A percentile compares a stretch with the other conserved stretches of the same genome.
Conservation (phyloP, 2,888 invertebrate genomes). For the Nephrotoma appendiculata region DNA sequence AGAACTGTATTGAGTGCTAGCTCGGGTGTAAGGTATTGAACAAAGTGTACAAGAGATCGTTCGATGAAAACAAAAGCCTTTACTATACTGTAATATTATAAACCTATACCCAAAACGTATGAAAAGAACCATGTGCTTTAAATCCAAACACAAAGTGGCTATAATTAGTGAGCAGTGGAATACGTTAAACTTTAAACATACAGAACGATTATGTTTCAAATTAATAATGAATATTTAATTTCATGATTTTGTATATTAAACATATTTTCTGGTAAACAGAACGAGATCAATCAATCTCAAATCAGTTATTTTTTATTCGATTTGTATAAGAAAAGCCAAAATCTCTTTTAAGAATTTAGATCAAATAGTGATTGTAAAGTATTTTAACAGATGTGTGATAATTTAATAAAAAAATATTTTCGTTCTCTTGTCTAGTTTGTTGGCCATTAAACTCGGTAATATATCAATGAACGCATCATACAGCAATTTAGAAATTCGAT, state of each 20-base stretch:
- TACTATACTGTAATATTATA: too few relatives aligned
- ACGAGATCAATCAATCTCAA: background rate
- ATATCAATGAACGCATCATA: background rate
- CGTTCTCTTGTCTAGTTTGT: background rate
- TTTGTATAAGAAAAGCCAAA: background rate
- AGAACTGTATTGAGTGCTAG: too few relatives aligned
- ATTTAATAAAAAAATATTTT: background rate
- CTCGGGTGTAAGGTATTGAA: too few relatives aligned
- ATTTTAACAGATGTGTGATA: background rate
- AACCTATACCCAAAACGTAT: background rate
- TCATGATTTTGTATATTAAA: background rate
- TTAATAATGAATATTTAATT: background rate
- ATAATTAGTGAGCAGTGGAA: background rate
- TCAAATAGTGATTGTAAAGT: background rate
- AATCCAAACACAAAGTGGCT: background rate
- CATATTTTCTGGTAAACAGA: background rate
- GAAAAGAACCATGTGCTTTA: background rate
- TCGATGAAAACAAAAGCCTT: too few relatives aligned
- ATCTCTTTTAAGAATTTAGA: background rate
- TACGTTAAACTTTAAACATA: background rate
- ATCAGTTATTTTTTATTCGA: background rate
- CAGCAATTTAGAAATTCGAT: background rate
- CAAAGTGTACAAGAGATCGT: too few relatives aligned
- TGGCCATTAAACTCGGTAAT: background rate
- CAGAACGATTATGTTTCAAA: background rate